Evolutionary conservation across 53 echinoderm and acorn worm species (phyloP), one percentile per base, ranked within the genome.

Genomic region (Apostichopus leukothele): DNA sequence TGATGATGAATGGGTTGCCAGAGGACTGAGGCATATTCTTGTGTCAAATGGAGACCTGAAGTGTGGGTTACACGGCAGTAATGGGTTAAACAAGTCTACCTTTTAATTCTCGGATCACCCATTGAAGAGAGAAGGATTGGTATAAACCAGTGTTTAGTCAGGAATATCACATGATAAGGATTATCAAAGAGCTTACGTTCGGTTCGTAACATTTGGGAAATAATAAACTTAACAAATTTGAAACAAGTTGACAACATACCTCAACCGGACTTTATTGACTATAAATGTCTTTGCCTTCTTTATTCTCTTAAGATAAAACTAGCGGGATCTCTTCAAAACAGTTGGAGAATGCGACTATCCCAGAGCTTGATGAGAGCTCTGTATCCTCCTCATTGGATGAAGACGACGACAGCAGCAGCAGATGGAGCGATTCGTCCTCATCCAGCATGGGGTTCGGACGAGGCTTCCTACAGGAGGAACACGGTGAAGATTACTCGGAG

Each of bases 341-440:
- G 7, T 53, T 81, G 7, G 51, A 81, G 23, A 81, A 81, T 54
- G 81, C 81, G 16, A 81, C 81, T 18, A 18, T 81, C 81, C 81
- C 81, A 54, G 81, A 81, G 23, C 59, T 55, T 22, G 81, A 81
- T 14, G 22, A 81, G 12, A 81, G 81, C 25, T 54, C 81, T 4
- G 55, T 7, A 1, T 81, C 81, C 11, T 81, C 81, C 4, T 22
- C 22, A n/a, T 16, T 19, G 6, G 53, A 53, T 10, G 53, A 53
- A 53, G 51, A 51, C 10, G 25, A 19, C 9, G 25, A 19, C 9
- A 55, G 54, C 81, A 81, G 81, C 18, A 59, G 81, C 25, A 59
- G 81, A 19, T 57, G 81, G 81, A 81, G 55, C 18, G 59, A 81
- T 81, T 81, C 81, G 0, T 21, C 21, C 51, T 81, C 81, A 81